Evolutionary conservation across 2,888 invertebrate genomes (phyloP), one percentile per base, ranked within the genome.

Genomic region (Drosophila demipolita): DNA sequence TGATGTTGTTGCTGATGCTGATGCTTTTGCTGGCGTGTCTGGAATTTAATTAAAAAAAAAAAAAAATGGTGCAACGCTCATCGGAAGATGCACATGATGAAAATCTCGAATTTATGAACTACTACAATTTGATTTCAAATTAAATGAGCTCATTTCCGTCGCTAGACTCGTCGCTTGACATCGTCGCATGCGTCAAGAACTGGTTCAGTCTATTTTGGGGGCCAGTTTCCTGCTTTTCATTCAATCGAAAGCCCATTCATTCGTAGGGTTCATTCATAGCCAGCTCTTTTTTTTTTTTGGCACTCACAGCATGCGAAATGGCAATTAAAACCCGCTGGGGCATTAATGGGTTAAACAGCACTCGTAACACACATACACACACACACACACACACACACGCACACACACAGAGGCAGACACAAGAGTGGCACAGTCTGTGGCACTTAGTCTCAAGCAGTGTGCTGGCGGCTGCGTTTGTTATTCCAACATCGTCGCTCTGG

Each of bases 141-240:
- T 20, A 68, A 89, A 89, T 90, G 90, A 90, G 87, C 87, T 89
- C 89, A 90, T 89, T 89, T 88, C 90, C 90, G 89, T 74, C 60
- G 38, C 20, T 42, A 55, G 64, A 65, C 38, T 70, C 79, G 66
- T 74, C 75, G 66, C 63, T 78, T 88, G 84, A 84, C 84, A 84
- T 83, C 83, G 23, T 23, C 66, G 50, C 74, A 68, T 66, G 15
- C 45, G 45, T 50, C 20, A 11, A 42, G 35, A 53, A 45, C 20
- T 64, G 75, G 40, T 59, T 75, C 23, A 33, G 32, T 54, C 68
- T 75, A 79, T 68, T 75, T 77, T 66, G 38, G 74, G 49, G 40
- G 66, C 20, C 42, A 50, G 61, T 73, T 87, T 89, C 88, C 86
- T 85, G 79, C 63, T 76, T 77, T 83, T 78, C 74, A 87, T 72